Conservation (phyloP, 2,888 invertebrate genomes). For the Leucophenga maculata region DNA sequence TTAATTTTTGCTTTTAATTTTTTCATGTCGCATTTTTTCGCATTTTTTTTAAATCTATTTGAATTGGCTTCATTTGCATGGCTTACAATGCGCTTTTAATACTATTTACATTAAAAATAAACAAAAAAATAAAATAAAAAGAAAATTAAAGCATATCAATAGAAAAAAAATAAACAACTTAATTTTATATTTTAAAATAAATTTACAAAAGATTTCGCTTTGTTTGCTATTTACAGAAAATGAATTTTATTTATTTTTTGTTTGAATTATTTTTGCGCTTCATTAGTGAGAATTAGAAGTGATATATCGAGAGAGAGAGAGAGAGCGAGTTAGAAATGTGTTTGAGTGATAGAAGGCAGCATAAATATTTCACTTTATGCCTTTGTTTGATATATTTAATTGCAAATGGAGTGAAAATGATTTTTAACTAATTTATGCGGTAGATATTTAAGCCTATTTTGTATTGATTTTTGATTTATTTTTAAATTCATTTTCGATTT, state of each 20-base stretch:
- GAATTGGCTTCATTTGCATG: slow-evolving; percentile 13
- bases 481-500: neutral
- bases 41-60: neutral
- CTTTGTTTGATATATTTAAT: no score
- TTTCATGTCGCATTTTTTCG: neutral
- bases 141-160: neutral
- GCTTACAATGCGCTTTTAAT: neutral
- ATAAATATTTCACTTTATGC: no score
- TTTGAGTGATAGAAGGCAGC: no score
- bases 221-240: neutral
- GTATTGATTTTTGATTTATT: no score
- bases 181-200: neutral
- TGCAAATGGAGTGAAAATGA: no score
- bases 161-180: no score
- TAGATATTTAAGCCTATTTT: no score
- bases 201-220: neutral
- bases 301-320: no score
- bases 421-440: no score
- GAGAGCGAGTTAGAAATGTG: no score
- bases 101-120: neutral
- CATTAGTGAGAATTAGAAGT: neutral
- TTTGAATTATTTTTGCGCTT: neutral
- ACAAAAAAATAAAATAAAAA: neutral
- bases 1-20: neutral
- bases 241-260: neutral